Conservation (phyloP, 2,888 invertebrate genomes). For the Dioctria linearis region DNA sequence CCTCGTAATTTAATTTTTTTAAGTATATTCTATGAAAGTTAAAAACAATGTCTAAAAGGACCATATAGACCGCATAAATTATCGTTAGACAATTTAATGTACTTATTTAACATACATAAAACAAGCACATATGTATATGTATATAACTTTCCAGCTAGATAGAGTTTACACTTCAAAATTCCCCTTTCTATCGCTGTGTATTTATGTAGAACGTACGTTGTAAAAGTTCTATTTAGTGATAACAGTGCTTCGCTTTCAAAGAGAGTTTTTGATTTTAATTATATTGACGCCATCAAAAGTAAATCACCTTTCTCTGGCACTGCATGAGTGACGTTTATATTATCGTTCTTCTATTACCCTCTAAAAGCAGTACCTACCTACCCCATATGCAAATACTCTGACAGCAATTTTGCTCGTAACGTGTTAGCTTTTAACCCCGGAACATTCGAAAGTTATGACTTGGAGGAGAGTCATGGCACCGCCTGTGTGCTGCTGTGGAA, state of each 20-base stretch:
- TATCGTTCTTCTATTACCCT: conserved; percentile 14
- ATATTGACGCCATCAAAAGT: conserved; percentile 19
- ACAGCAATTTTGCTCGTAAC: conserved; percentile 20
- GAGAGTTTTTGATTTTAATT: conserved; percentile 18
- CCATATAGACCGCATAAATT: too few species aligned
- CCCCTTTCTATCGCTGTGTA: too few species aligned
- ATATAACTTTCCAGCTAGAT: too few species aligned
- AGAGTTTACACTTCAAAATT: too few species aligned
- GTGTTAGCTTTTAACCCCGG: conserved; percentile 40
- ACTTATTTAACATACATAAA: too few species aligned
- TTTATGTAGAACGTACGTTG: background rate
- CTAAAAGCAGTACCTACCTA: background rate
- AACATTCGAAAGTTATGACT: conserved; percentile 38
- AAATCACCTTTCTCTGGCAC: conserved; percentile 3
- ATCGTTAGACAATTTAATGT: too few species aligned
- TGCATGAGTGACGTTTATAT: conserved; percentile 31
- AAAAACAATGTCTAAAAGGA: too few species aligned
- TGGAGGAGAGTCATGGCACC: conserved; percentile 16
- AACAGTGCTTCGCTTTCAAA: background rate
- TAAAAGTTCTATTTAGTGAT: background rate
- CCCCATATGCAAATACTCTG: conserved; percentile 25
- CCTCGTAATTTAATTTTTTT: too few species aligned
- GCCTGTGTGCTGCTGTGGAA: background rate
- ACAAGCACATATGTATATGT: too few species aligned
- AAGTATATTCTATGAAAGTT: too few species aligned